phyloP scores from a whole-genome alignment of 2,113 vertebrate genomes.

The Notarius lentiginosus region DNA sequence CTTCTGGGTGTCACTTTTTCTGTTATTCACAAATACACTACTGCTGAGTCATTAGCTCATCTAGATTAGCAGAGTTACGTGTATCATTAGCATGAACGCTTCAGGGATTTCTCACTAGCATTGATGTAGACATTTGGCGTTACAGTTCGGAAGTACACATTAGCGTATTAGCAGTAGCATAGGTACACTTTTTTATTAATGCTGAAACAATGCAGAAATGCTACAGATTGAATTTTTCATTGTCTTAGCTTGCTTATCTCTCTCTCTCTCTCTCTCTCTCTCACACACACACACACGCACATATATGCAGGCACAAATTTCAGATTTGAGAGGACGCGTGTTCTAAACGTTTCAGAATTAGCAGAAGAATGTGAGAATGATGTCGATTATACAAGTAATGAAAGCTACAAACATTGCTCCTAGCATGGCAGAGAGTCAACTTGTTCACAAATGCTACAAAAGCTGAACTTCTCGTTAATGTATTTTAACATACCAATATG shows the following conservation, averaged over 20 bases:
- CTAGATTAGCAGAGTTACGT: background rate
- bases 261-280: background rate
- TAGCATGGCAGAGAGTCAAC: background rate
- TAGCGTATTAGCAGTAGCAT: background rate
- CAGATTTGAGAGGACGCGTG: background rate
- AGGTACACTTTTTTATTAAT: background rate
- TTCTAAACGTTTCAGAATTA: no score
- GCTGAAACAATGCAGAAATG: background rate
- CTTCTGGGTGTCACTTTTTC: background rate
- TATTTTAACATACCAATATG: background rate
- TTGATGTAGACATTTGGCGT: background rate
- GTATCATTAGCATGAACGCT: background rate
- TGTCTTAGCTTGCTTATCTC: background rate
- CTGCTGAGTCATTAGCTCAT: background rate
- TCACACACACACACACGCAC: no score
- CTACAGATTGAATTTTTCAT: background rate
- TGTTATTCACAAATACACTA: background rate
- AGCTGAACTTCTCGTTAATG: background rate
- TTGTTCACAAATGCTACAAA: background rate
- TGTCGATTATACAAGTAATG: background rate
- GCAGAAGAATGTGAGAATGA: no score
- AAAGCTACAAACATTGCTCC: background rate
- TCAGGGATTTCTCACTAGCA: background rate
- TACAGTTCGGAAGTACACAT: background rate
- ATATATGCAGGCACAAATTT: no score